Base-by-base conservation (phyloP, 1,140 invertebrate species). In the Neoseiulus cucumeris region DNA sequence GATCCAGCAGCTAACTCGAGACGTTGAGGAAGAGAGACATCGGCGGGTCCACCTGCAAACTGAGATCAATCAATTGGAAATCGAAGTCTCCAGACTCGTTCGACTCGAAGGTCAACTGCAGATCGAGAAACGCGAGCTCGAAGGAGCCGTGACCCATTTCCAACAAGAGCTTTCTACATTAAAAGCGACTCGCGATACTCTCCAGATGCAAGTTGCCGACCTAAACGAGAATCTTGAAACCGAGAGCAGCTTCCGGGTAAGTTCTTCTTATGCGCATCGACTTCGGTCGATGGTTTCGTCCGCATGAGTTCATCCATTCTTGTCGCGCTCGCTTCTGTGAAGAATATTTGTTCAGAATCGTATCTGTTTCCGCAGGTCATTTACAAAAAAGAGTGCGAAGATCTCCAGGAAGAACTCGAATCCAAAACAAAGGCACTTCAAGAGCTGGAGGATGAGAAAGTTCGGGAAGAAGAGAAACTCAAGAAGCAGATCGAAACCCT, bases 351-450 rank as follows among this genome's bases (percentile, higher is more conserved):
- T 59, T n/a, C 51, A 5, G 22, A 42, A 39, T 39, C 68, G 68
- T 17, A 55, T 66, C 68, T 65, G 68, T 68, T 68, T 71, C 74
- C 75, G 14, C 73, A 86, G 84, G 87, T 87, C 1, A 78, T 96
- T 41, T 95, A 96, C 77, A 92, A 93, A 79, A 91, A 85, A 22
- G 91, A 96, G 76, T 84, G 87, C 14, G 84, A 84, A 71, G 90
- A 95, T 76, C 77, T 91, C 45, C 83, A 86, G 66, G 88, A 91
- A 73, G 89, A 93, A 74, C 74, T 88, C 0, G 88, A 90, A 45
- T 88, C 91, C 67, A 87, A 86, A 66, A 78, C 78, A 44, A 78
- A 83, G 67, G 76, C 81, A 42, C 80, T 84, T 65, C 80, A 85
- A 71, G 87, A 91, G 72, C 79, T 92, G n/a, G 86, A 91, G 72